Evolutionary conservation across 2,113 vertebrate species (phyloP).

Genomic region (Fregata magnificens): DNA sequence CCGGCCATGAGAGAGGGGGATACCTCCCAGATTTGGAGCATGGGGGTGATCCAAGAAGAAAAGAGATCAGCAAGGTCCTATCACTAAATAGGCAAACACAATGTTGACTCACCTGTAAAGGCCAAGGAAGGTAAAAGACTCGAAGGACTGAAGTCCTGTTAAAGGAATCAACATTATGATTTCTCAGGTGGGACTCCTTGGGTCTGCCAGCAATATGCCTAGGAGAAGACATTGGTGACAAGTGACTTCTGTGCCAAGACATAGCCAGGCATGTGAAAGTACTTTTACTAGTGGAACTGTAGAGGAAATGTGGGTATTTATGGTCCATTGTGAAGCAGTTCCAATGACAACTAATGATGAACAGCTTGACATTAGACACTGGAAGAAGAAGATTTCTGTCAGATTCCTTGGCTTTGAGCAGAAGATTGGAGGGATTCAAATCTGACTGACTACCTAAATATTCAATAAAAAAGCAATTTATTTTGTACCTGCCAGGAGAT

Average conservation of each 20-base stretch:
- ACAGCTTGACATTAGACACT: not conserved
- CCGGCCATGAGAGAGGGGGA: not conserved
- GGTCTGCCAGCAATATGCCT: not conserved
- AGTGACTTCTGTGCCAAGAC: not conserved
- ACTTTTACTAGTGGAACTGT: not conserved
- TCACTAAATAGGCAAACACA: not conserved
- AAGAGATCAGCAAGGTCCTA: not conserved
- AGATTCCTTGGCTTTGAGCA: not conserved
- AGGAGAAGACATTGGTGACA: not conserved
- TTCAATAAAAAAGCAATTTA: not conserved
- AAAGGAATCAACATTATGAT: not conserved
- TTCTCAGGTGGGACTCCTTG: not conserved
- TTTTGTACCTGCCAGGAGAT: not conserved
- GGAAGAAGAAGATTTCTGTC: not conserved
- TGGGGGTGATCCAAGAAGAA: fast-evolving
- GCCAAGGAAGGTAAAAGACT: not conserved
- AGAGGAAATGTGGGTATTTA: not conserved
- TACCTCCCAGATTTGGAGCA: not conserved
- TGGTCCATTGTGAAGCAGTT: not conserved
- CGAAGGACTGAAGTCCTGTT: not conserved
- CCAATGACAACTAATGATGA: not conserved
- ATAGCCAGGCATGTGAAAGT: not conserved
- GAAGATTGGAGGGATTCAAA: not conserved
- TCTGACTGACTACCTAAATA: not conserved
- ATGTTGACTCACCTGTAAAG: not conserved